Base-by-base conservation (phyloP, 2,113 vertebrate species). In the Rhinichthys klamathensis region DNA sequence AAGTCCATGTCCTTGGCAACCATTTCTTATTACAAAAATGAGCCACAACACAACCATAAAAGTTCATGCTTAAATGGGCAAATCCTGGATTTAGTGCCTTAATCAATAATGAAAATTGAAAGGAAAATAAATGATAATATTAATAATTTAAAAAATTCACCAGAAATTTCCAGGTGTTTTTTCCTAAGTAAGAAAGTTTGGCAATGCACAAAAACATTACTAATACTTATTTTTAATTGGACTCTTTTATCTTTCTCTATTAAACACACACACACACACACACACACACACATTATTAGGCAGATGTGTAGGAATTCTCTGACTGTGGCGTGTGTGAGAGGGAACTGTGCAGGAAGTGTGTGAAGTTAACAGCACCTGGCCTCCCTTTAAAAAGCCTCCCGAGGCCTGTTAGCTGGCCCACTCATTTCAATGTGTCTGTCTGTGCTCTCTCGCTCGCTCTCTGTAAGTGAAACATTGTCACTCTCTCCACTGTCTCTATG, bases 381-480 rank as follows among this genome's bases (percentile, higher is more conserved):
- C 91, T 90, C 92, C 87, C 93, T 92, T 94, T 94, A 96, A 89
- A 96, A 96, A 91, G 93, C 92, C 95, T 95, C 93, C 86, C 89
- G 94, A 96, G 94, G 92, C 93, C 94, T 95, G 94, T 95, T 96
- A 96, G 93, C 92, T 89, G 92, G 91, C 92, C 93, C 91, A 90
- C 95, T 92, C 92, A 94, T 96, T 97, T 96, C 94, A 94, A 93
- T 94, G 93, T 94, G 91, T 93, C 94, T 95, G 92, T 93, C 92
- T 96, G 89, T 83, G 0, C 81, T 65, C 76, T 72, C 56, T 9
- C 25, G 23, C 76, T 78, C 85, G 87, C 84, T 93, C 86, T 93
- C 44, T 90, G 92, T 85, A 90, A 83, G 92, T 90, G 88, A 86
- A 89, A 91, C 84, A 89, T 80, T 92, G 89, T 90, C 91, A 90